A percentile compares a stretch with the other conserved stretches of the same genome.
phyloP scores from a whole-genome alignment of 2,113 vertebrate genomes.

The Cephalopholis sonnerati region DNA sequence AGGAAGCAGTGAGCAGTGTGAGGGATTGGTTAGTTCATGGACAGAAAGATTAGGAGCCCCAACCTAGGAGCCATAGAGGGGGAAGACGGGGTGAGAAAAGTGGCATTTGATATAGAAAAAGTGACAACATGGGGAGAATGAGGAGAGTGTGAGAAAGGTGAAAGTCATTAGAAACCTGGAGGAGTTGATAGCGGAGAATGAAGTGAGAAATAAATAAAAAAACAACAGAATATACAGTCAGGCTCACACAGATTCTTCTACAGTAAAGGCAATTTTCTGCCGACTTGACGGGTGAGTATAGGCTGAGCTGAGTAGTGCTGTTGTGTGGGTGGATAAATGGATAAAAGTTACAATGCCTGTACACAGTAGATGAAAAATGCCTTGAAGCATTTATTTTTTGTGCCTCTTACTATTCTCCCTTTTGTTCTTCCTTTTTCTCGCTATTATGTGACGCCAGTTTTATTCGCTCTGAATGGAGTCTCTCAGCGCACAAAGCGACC shows the following conservation, averaged over 20 bases:
- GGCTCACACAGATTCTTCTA: conserved; percentile 20
- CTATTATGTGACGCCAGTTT: conserved; percentile 29
- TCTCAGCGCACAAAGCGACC: conserved; percentile 2
- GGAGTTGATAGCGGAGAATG: background rate
- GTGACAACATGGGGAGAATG: background rate
- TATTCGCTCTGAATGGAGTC: conserved; percentile 30
- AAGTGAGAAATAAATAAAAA: conserved; percentile 16
- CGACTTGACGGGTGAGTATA: conserved; percentile 32
- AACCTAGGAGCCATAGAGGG: background rate
- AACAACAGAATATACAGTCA: conserved; percentile 41
- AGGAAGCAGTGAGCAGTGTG: background rate
- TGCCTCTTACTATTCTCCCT: conserved; percentile 22
- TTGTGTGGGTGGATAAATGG: conserved; percentile 61
- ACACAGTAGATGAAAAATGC: conserved; percentile 54
- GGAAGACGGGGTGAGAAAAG: conserved; percentile 16
- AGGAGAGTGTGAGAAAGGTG: conserved; percentile 14
- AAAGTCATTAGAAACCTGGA: conserved; percentile 43
- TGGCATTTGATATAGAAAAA: conserved; percentile 5
- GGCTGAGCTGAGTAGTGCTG: conserved; percentile 46
- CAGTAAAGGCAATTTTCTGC: conserved; percentile 47
- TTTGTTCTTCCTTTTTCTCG: conserved; percentile 38
- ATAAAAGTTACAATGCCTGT: conserved; percentile 48
- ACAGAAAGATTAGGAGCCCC: conserved; percentile 16
- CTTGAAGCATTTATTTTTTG: conserved; percentile 45
- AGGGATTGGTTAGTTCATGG: conserved; percentile 25